Percentiles rank a stretch among this genome's conserved stretches.
Conservation (phyloP, 2,113 vertebrate species). For the Anhinga anhinga region DNA sequence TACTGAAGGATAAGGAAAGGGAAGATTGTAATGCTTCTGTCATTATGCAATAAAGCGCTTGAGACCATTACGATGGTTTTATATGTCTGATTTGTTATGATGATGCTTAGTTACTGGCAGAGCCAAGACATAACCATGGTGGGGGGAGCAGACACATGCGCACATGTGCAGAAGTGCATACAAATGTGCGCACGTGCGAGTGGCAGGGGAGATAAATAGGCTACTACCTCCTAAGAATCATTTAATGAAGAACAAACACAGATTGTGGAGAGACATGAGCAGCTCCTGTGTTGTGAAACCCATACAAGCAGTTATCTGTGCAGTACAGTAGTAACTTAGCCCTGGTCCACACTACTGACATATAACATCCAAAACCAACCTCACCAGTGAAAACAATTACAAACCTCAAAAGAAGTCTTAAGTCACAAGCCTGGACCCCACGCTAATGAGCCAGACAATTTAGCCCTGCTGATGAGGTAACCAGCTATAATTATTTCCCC, state of each 20-base stretch:
- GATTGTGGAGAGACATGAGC: neutral
- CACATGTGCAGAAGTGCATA: accelerated
- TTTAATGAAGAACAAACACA: neutral
- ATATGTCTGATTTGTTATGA: neutral
- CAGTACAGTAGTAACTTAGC: neutral
- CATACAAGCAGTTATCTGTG: neutral
- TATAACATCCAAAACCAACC: neutral
- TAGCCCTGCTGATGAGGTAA: neutral
- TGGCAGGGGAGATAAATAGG: neutral
- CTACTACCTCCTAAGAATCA: neutral
- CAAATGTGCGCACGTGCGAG: accelerated
- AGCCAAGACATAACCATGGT: neutral
- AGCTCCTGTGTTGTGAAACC: neutral
- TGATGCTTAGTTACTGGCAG: neutral
- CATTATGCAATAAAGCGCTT: neutral
- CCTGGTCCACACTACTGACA: neutral
- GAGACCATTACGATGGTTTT: neutral
- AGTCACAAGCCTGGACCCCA: neutral
- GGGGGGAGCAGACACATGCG: accelerated
- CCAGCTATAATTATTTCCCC: neutral
- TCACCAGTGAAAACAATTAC: neutral
- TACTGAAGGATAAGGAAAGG: neutral
- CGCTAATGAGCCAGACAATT: neutral
- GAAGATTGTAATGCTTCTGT: neutral
- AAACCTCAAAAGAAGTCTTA: neutral